These are phyloP conservation scores for Dendropsophus ebraccatus DNA, from an alignment of 2,113 vertebrate genomes.

Conservation along the genomic window DNA sequence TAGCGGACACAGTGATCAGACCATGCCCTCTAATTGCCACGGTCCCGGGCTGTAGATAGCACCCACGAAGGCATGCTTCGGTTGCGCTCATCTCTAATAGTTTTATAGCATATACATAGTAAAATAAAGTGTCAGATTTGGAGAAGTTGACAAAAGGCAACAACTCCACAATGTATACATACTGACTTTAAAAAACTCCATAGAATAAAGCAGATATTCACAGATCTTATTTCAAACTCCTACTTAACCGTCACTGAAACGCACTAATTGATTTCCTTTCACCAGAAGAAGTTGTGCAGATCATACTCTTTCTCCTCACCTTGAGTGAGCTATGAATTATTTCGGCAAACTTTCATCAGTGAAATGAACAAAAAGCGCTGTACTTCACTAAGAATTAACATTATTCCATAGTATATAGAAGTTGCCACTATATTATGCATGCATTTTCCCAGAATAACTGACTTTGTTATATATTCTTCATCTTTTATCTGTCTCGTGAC, in stretches of 20 bases:
- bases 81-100: too few species aligned
- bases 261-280: constrained; percentile 23
- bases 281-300: neutral
- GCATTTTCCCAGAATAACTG: constrained; percentile 17
- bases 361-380: constrained; percentile 21
- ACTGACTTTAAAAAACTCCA: neutral
- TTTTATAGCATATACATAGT: too few species aligned
- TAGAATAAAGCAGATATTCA: neutral
- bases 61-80: too few species aligned
- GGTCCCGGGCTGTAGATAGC: too few species aligned
- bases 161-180: too few species aligned
- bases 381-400: neutral
- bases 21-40: too few species aligned
- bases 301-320: constrained; percentile 22
- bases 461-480: constrained; percentile 22
- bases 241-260: neutral
- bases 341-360: constrained; percentile 27
- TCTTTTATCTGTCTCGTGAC: constrained; percentile 24
- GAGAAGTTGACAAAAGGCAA: too few species aligned
- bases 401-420: constrained; percentile 6
- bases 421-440: constrained; percentile 28
- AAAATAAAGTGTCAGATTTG: too few species aligned
- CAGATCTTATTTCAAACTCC: neutral
- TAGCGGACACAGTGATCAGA: too few species aligned
- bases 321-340: constrained; percentile 35